A percentile compares a stretch with the other conserved stretches of the same genome.
phyloP scores from a whole-genome alignment of 2,797 vertebrate genomes.

The Bradypodion pumilum region DNA sequence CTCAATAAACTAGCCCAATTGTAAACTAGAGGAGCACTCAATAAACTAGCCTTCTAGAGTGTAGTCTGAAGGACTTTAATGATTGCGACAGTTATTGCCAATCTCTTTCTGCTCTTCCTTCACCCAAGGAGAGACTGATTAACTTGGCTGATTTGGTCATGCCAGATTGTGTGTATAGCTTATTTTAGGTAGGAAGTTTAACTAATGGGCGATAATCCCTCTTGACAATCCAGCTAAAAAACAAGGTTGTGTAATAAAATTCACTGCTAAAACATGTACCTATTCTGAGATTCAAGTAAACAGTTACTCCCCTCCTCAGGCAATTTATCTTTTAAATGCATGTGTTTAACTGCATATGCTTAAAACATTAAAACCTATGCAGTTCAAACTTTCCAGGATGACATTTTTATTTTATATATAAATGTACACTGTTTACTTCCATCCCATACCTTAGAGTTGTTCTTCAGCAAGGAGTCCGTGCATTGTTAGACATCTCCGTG shows the following conservation, averaged over 20 bases:
- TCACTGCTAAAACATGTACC: not conserved
- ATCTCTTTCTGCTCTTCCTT: not conserved
- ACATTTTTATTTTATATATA: not conserved
- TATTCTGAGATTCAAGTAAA: constrained; percentile 1
- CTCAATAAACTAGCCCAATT: too few relatives aligned
- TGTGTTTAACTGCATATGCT: not conserved
- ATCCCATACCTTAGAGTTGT: too few relatives aligned
- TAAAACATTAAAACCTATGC: not conserved
- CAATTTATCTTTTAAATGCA: not conserved
- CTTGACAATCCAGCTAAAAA: constrained; percentile 26
- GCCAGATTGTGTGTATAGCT: not conserved
- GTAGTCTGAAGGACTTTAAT: not conserved
- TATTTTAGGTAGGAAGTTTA: not conserved
- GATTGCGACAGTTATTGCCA: not conserved
- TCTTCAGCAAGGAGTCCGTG: too few relatives aligned
- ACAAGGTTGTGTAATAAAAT: not conserved
- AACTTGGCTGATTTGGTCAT: not conserved
- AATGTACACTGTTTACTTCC: not conserved
- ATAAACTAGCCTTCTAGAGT: too few relatives aligned
- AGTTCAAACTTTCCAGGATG: not conserved
- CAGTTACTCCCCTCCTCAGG: not conserved
- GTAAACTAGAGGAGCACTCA: too few relatives aligned
- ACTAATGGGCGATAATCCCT: not conserved
- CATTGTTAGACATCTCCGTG: too few relatives aligned
- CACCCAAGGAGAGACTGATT: not conserved